phyloP scores from a whole-genome alignment of 2,797 vertebrate species.

The Danio albolineatus region DNA sequence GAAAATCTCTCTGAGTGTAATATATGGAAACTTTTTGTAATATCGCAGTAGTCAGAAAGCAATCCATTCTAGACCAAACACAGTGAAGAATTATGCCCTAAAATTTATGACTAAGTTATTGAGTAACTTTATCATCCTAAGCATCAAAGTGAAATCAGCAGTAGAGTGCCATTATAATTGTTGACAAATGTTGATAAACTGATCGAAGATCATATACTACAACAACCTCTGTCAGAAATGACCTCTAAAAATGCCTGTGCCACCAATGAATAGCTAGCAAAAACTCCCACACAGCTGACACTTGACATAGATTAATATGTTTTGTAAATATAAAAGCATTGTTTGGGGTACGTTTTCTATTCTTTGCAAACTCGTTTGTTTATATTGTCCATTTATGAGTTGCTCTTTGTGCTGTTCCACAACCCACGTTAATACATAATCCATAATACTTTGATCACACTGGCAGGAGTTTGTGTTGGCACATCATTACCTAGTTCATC shows the following conservation, averaged over 20 bases:
- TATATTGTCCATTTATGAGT: slow-evolving; percentile 13
- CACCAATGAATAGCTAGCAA: background rate
- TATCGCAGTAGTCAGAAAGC: background rate
- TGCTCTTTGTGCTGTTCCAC: background rate
- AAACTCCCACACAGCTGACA: background rate
- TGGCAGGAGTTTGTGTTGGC: slow-evolving; percentile 43
- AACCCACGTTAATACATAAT: slow-evolving; percentile 22
- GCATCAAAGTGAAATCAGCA: slow-evolving; percentile 65
- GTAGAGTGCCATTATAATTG: slow-evolving; percentile 58
- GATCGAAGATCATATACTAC: slow-evolving; percentile 23
- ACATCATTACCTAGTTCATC: slow-evolving; percentile 47
- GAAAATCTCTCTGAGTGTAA: too few species aligned
- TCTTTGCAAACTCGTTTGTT: background rate
- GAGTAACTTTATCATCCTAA: slow-evolving; percentile 71
- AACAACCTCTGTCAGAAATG: background rate
- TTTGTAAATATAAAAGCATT: background rate
- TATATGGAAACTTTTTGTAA: too few species aligned
- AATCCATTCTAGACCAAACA: background rate
- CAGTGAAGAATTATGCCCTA: background rate
- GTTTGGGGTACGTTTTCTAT: too few species aligned
- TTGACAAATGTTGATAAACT: slow-evolving; percentile 30
- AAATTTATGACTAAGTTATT: slow-evolving; percentile 60
- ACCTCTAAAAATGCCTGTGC: background rate
- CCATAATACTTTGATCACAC: slow-evolving; percentile 21
- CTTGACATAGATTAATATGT: background rate